phyloP scores from a whole-genome alignment of 2,797 vertebrate species.

The Microhierax caerulescens region DNA sequence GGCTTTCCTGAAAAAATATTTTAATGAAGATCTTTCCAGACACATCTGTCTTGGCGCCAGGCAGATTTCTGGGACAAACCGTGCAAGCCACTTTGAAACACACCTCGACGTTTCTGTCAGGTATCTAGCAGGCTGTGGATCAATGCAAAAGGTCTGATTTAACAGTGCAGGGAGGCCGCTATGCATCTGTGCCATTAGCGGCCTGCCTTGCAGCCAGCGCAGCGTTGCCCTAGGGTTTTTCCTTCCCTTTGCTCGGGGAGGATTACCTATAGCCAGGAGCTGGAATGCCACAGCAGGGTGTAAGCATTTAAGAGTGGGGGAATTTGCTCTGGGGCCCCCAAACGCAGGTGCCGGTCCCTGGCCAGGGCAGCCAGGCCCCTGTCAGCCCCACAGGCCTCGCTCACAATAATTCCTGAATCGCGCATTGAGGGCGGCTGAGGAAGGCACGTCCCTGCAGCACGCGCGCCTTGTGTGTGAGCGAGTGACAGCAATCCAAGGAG shows the following conservation, averaged over 20 bases:
- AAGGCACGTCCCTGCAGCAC: background rate
- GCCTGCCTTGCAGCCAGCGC: background rate
- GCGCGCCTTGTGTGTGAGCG: accelerated
- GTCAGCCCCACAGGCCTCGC: background rate
- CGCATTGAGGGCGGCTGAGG: background rate
- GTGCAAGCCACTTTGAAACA: background rate
- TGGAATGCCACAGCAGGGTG: background rate
- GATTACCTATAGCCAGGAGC: background rate
- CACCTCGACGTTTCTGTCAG: background rate
- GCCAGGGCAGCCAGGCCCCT: accelerated
- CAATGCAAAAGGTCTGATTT: background rate
- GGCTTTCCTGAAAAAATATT: background rate
- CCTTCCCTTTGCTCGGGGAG: background rate
- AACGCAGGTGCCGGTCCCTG: background rate
- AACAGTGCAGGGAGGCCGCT: background rate
- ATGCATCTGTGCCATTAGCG: background rate
- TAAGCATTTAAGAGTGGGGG: background rate
- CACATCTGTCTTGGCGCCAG: background rate
- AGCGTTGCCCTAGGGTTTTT: background rate
- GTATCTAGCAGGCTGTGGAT: background rate
- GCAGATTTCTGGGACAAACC: background rate
- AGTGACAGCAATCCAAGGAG: background rate
- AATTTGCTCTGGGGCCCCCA: background rate
- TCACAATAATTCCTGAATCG: background rate
- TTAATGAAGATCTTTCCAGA: background rate